Evolutionary conservation across 2,113 vertebrate species (phyloP).

Genomic region (Antechinus flavipes): DNA sequence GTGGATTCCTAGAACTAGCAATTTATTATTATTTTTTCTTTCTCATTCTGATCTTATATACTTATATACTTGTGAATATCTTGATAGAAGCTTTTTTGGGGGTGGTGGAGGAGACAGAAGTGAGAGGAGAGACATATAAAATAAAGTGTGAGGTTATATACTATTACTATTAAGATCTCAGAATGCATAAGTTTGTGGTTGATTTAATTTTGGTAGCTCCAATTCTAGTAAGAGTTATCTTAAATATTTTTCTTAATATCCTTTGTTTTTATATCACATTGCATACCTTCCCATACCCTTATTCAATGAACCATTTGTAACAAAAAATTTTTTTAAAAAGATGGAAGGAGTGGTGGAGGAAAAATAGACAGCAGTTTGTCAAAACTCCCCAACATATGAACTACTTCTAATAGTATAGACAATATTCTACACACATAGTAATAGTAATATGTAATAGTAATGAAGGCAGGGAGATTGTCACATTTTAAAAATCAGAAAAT

Average conservation of each 20-base stretch:
- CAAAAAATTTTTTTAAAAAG: not conserved
- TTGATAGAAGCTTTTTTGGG: not conserved
- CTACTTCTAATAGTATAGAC: not conserved
- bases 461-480: conserved; percentile 17
- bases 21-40: not conserved
- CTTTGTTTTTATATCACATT: not conserved
- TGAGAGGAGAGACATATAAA: not conserved
- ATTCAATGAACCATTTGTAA: not conserved
- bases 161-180: not conserved
- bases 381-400: not conserved
- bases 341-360: not conserved
- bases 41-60: not conserved
- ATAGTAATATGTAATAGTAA: not conserved
- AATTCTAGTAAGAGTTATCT: not conserved
- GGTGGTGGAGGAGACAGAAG: too few species aligned
- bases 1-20: not conserved
- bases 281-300: not conserved
- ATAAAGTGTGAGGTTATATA: not conserved
- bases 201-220: not conserved
- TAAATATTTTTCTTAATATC: not conserved
- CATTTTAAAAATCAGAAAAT: not conserved
- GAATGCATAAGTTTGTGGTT: not conserved
- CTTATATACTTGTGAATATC: not conserved
- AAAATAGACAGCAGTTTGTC: not conserved
- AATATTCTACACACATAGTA: not conserved